Base-by-base conservation (phyloP, 2,113 vertebrate species). In the Falco punctatus region DNA sequence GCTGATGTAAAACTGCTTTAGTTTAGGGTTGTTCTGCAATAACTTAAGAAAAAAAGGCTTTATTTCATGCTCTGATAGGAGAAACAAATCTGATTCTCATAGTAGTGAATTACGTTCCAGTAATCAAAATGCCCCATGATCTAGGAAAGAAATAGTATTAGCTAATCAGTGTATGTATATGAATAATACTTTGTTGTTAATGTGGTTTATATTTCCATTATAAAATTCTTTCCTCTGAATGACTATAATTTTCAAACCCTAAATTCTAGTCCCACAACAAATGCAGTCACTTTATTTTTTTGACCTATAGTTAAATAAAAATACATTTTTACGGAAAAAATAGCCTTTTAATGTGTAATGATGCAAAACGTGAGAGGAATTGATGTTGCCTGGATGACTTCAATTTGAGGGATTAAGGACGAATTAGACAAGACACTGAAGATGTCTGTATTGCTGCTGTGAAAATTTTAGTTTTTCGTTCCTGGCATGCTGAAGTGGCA, bases 401-500 rank as follows among this genome's bases (percentile, higher is more conserved):
- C 33, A 28, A 13, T 28, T 77, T 59, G 46, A 81, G 9, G 28
- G 18, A 24, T n/a, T 26, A 42, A n/a, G 35, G 10, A 42, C 2
- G 66, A 83, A 55, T 51, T 77, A 55, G 17, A 62, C 1, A 14
- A 72, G 24, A 24, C 26, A 70, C 24, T 1, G 1, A 52, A 71
- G 15, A 35, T 62, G 2, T 85, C 35, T 44, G 2, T 66, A 13
- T 30, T 59, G 42, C 26, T 74, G n/a, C 65, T 84, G 16, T 42
- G 33, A 79, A 66, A 33, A 58, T 44, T 84, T 51, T 6, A 20
- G 3, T 14, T 33, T 81, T 81, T 71, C 3, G 44, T 66, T 93
- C 30, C 22, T 83, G 48, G 10, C 9, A 21, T 1, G 1, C 10
- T 2, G 3, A 82, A 79, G 27, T 24, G 9, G 6, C 2, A 2